These are phyloP conservation scores for Chunga burmeisteri DNA, from an alignment of 2,113 vertebrate species.

Conservation along the genomic window DNA sequence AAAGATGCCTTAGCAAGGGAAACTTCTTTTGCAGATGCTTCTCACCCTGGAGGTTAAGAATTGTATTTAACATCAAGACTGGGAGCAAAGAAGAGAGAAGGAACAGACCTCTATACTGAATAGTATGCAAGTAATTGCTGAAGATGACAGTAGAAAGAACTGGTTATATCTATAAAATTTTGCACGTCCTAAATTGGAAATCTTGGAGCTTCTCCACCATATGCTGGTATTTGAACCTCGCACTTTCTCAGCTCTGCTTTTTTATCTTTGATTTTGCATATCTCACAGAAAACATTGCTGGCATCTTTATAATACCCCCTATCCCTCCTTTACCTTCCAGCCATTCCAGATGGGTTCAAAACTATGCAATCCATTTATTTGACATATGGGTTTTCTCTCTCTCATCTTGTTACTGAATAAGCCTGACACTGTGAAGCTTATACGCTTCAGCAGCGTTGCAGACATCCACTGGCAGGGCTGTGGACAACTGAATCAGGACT, in stretches of 20 bases:
- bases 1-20: neutral
- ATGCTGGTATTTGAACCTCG: neutral
- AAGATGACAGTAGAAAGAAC: neutral
- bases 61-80: neutral
- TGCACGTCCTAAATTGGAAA: neutral
- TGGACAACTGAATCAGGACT: neutral
- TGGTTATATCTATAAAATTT: neutral
- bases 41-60: neutral
- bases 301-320: neutral
- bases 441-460: neutral
- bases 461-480: neutral
- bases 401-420: neutral
- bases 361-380: neutral
- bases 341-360: neutral
- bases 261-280: neutral
- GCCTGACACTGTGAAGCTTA: neutral
- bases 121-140: neutral
- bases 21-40: conserved; percentile 8
- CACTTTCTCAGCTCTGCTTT: neutral
- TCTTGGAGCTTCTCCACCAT: neutral
- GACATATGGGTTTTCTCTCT: neutral
- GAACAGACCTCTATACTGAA: neutral
- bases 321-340: neutral
- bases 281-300: neutral
- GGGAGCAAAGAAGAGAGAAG: neutral